These are phyloP conservation scores for Teleopsis dalmanni DNA, from an alignment of 1,140 invertebrate genomes.

Conservation along the genomic window DNA sequence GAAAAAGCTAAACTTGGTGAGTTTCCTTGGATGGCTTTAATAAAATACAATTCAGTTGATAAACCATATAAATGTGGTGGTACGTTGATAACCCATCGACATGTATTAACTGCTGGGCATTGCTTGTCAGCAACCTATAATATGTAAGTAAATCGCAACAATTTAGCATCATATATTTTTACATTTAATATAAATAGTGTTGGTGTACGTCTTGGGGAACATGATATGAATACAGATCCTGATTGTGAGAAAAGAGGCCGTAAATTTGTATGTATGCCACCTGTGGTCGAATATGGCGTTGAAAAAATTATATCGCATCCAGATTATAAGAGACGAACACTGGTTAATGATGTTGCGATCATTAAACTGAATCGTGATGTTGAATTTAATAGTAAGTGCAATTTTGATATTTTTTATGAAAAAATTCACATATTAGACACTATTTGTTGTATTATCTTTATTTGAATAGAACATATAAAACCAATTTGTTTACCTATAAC, in stretches of 20 bases:
- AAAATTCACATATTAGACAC: background rate
- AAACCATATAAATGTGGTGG: slow-evolving; percentile 41
- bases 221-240: slow-evolving; percentile 47
- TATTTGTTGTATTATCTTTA: background rate
- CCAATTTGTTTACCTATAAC: slow-evolving; percentile 27
- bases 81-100: slow-evolving; percentile 45
- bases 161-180: too few relatives aligned
- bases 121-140: slow-evolving; percentile 27
- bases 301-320: slow-evolving; percentile 53
- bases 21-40: slow-evolving; percentile 50
- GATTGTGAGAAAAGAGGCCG: slow-evolving; percentile 47
- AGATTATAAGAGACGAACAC: slow-evolving; percentile 48
- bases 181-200: too few relatives aligned
- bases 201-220: slow-evolving; percentile 55
- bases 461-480: slow-evolving; percentile 22
- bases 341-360: slow-evolving; percentile 59
- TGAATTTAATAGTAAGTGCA: background rate
- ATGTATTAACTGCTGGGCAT: slow-evolving; percentile 59
- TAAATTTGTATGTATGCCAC: slow-evolving; percentile 43
- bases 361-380: slow-evolving; percentile 37
- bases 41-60: slow-evolving; percentile 38
- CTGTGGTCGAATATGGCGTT: slow-evolving; percentile 48
- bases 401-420: background rate
- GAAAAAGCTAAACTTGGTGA: slow-evolving; percentile 44
- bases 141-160: too few relatives aligned